phyloP scores from a whole-genome alignment of 35 echinoderm and acorn worm species.

The Hemicentrotus pulcherrimus region DNA sequence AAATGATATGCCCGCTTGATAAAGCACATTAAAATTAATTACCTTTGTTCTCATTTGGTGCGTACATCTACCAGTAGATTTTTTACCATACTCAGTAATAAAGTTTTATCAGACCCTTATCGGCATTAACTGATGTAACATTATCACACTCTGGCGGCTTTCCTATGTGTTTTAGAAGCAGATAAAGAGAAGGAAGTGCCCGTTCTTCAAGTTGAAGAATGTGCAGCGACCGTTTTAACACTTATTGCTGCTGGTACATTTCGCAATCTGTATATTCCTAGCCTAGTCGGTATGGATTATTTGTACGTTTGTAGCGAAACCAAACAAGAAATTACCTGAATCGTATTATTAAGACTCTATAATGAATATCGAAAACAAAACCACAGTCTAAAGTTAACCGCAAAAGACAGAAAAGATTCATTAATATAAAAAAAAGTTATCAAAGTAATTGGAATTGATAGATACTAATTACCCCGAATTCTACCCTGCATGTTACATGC shows the following conservation, averaged over 20 bases:
- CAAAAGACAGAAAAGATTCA: too few species aligned
- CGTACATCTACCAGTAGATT: background rate
- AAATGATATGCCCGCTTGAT: too few species aligned
- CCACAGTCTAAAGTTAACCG: too few species aligned
- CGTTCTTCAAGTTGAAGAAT: background rate
- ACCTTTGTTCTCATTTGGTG: too few species aligned
- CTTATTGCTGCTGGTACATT: background rate
- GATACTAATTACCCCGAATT: too few species aligned
- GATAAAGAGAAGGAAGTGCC: background rate
- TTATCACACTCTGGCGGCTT: background rate
- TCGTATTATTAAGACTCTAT: too few species aligned
- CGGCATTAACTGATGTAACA: background rate
- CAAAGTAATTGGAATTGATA: too few species aligned
- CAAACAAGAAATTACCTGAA: too few species aligned
- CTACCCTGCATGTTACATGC: too few species aligned
- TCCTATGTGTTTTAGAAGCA: background rate
- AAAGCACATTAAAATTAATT: too few species aligned
- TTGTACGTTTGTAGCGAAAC: background rate
- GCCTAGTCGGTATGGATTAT: background rate
- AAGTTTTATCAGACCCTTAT: background rate
- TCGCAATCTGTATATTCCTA: background rate
- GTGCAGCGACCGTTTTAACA: background rate
- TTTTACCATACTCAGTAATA: background rate
- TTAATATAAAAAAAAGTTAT: too few species aligned
- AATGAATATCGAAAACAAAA: too few species aligned